Evolutionary conservation across 2,888 invertebrate genomes (phyloP).

Genomic region (Sisyra nigra): DNA sequence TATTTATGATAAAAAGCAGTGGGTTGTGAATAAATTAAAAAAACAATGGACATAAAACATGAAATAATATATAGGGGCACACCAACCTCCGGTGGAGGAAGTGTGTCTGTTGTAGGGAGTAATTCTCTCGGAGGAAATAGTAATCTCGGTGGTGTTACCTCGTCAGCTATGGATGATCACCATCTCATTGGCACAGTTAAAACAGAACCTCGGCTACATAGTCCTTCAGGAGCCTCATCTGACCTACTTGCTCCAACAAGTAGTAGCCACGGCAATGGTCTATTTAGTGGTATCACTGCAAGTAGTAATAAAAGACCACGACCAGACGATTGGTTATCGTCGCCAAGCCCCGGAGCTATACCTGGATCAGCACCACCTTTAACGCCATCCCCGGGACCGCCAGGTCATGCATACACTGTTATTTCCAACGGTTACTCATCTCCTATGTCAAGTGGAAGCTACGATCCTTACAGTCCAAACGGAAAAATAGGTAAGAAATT

Average conservation of each 20-base stretch:
- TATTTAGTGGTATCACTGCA: slow-evolving; percentile 19
- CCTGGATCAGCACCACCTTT: slow-evolving; percentile 41
- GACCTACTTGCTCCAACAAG: slow-evolving; percentile 18
- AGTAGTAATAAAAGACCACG: slow-evolving; percentile 36
- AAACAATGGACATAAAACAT: too few relatives aligned
- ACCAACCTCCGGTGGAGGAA: too few relatives aligned
- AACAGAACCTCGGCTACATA: slow-evolving; percentile 26
- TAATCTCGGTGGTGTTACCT: slow-evolving; percentile 28
- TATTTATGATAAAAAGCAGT: too few relatives aligned
- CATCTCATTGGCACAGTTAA: slow-evolving; percentile 24
- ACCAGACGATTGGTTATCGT: slow-evolving; percentile 46
- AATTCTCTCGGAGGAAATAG: too few relatives aligned
- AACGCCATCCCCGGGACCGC: slow-evolving; percentile 50
- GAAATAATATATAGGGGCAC: too few relatives aligned
- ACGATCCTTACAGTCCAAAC: slow-evolving; percentile 80
- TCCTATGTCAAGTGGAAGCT: slow-evolving; percentile 74
- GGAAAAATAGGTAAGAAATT: slow-evolving; percentile 66
- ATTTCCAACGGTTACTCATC: slow-evolving; percentile 69
- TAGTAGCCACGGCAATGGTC: slow-evolving; percentile 12
- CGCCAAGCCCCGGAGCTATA: slow-evolving; percentile 39
- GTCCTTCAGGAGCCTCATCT: slow-evolving; percentile 17
- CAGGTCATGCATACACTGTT: slow-evolving; percentile 29
- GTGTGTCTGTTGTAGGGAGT: too few relatives aligned
- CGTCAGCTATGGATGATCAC: slow-evolving; percentile 23
- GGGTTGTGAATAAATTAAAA: too few relatives aligned